phyloP scores from a whole-genome alignment of 2,888 invertebrate genomes.

The Rhagonycha fulva region DNA sequence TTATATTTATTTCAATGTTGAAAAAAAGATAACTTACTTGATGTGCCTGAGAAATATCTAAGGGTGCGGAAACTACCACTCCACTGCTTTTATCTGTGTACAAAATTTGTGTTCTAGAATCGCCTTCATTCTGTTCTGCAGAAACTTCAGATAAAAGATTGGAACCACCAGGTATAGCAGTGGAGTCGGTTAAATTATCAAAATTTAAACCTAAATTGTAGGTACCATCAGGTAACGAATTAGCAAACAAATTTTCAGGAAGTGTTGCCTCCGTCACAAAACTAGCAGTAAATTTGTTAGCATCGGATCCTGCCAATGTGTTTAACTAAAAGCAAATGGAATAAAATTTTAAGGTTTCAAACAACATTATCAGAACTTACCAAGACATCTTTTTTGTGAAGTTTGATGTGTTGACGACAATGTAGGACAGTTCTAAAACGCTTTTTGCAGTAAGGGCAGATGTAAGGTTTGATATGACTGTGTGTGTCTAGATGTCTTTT shows the following conservation, averaged over 20 bases:
- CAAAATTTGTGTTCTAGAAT: constrained; percentile 3
- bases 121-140: neutral
- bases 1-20: neutral
- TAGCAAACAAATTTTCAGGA: constrained; percentile 25
- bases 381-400: constrained; percentile 15
- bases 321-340: neutral
- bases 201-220: neutral
- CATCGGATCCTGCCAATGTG: neutral
- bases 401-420: constrained; percentile 61
- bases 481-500: constrained; percentile 52
- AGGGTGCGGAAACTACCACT: constrained; percentile 13
- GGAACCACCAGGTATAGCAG: neutral
- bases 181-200: neutral
- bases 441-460: constrained; percentile 66
- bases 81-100: constrained; percentile 13
- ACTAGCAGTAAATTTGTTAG: constrained; percentile 7
- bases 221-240: neutral
- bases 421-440: constrained; percentile 63
- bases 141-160: neutral
- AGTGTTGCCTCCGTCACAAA: constrained; percentile 28
- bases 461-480: constrained; percentile 56
- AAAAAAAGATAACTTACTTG: neutral
- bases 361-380: neutral
- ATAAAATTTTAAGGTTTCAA: neutral
- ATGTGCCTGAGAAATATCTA: neutral